Evolutionary conservation across 1,140 invertebrate species (phyloP), one percentile per base, ranked within the genome.

Genomic region (Myzus persicae): DNA sequence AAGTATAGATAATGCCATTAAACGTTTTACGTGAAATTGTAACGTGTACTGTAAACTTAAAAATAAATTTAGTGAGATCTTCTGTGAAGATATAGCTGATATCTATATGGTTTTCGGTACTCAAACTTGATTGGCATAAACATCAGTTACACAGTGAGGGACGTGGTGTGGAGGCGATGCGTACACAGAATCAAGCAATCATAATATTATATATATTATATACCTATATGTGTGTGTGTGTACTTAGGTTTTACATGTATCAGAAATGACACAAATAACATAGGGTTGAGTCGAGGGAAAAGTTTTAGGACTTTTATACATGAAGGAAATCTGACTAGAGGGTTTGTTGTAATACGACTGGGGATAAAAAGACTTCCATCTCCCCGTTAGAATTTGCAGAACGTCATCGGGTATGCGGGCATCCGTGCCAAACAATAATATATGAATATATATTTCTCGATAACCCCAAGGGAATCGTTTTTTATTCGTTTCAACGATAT

Each of bases 401-500:
- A 54, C 20, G 8, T 11, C 88, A 51, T 38, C 88, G 85, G 22
- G 48, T 40, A 14, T 22, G 87, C 8, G 46, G 22, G 48, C 38
- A 46, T 31, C 51, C 51, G 46, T 48, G 36, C n/a, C 22, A 89
- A 48, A 88, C 18, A 48, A 88, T 38, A 87, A 87, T 87, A 87
- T 36, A n/a, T 54, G 20, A 36, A 36, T 88, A 46, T 88, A 46
- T 88, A 36, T 54, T 90, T 90, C 51, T 24, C 76, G n/a, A 93
- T 93, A 36, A 31, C 38, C 91, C 91, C 91, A 14, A 3, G 91
- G 91, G 91, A 93, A 82, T 26, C n/a, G 67, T 93, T 84, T 85
- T 84, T 93, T 48, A 84, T 84, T 40, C 91, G 81, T 93, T 93
- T 93, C 89, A 20, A 59, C 26, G 89, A 54, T 38, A 46, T 88